Conservation (phyloP, 2,888 invertebrate genomes). For the Hydrotaea cyrtoneurina region DNA sequence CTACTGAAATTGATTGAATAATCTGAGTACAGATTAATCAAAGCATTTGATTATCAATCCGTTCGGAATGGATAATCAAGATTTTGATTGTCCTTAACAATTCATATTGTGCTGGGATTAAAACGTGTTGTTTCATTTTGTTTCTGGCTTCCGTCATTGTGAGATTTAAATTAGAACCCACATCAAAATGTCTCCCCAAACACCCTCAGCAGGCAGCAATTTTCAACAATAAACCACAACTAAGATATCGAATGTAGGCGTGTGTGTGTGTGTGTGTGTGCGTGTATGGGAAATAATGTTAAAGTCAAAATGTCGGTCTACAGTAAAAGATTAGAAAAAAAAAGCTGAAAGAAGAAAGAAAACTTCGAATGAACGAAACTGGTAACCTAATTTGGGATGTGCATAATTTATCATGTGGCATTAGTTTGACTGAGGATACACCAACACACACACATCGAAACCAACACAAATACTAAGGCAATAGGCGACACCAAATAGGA, state of each 20-base stretch:
- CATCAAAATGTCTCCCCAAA: background rate
- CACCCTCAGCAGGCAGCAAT: background rate
- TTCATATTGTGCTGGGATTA: conserved; percentile 5
- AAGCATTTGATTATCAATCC: background rate
- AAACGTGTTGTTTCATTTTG: background rate
- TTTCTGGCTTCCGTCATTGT: background rate
- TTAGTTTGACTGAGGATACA: conserved; percentile 61
- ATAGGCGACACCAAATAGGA: conserved; percentile 1
- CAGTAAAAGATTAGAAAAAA: conserved; percentile 20
- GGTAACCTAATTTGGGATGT: conserved; percentile 56
- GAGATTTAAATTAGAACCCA: conserved; percentile 30
- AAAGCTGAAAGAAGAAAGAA: background rate
- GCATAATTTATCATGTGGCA: conserved; percentile 68
- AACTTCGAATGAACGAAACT: conserved; percentile 26
- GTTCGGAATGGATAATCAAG: background rate
- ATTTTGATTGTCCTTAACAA: background rate
- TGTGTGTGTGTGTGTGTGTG: conserved; percentile 4
- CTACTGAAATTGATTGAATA: background rate
- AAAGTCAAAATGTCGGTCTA: conserved; percentile 18
- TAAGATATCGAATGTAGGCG: too few species aligned
- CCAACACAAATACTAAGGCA: conserved; percentile 18
- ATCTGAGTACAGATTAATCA: background rate
- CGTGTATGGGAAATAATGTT: conserved; percentile 5
- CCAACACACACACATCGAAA: too few species aligned
- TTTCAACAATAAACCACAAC: background rate